Conservation (phyloP, 2,113 vertebrate genomes). For the Bos indicus region DNA sequence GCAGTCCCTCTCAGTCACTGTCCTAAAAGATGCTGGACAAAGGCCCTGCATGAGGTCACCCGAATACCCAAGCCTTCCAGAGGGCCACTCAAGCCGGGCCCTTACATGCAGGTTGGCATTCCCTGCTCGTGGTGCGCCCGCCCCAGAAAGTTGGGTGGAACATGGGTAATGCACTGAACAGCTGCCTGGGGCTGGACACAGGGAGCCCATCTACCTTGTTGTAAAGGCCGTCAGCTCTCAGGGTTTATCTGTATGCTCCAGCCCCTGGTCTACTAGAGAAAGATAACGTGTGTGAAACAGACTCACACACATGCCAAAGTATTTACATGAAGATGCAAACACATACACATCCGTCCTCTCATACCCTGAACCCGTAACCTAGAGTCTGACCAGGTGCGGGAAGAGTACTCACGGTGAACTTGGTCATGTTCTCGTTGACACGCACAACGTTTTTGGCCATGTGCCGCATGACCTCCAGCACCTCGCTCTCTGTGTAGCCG, state of each 20-base stretch:
- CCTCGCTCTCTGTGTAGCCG: slow-evolving; percentile 83
- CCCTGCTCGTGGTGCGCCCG: not conserved
- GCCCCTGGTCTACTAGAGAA: not conserved
- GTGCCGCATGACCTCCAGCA: slow-evolving; percentile 86
- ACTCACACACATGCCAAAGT: not conserved
- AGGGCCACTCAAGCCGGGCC: too few species aligned
- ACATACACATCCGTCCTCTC: not conserved
- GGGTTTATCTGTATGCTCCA: not conserved
- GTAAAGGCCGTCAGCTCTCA: not conserved
- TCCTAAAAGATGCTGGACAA: not conserved
- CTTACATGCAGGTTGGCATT: fast-evolving
- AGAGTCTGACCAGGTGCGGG: not conserved
- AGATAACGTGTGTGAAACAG: not conserved
- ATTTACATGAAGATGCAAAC: not conserved
- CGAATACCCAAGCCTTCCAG: not conserved
- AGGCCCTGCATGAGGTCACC: not conserved
- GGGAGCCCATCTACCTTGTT: not conserved
- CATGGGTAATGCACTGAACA: fast-evolving
- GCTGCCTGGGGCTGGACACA: not conserved
- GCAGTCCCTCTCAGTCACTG: not conserved
- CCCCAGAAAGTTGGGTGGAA: fast-evolving
- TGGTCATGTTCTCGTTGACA: slow-evolving; percentile 85
- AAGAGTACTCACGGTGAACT: slow-evolving; percentile 86
- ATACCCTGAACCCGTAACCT: not conserved
- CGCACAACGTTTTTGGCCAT: slow-evolving; percentile 91